Base-by-base conservation (phyloP, 2,888 invertebrate species). In the Philhelius pedissequus region DNA sequence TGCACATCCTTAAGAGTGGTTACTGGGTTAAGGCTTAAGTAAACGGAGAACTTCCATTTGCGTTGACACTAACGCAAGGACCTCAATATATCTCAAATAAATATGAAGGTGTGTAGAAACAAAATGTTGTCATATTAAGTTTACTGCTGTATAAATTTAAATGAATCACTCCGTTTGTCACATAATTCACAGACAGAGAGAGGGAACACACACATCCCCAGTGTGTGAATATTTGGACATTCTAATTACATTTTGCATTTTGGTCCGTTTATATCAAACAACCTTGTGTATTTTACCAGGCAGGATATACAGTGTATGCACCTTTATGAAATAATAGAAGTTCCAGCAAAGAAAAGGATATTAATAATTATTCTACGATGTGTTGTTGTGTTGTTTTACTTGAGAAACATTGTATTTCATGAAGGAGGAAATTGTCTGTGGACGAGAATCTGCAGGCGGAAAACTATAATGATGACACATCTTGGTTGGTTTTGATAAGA, bases 161-260 rank as follows among this genome's bases (percentile, higher is more conserved):
- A 83, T 83, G 74, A 83, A 79, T 83, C 78, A 78, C 69, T 74
- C 52, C 32, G 50, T 78, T 35, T 74, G 69, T 78, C 70, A 70
- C 83, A 78, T 74, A 78, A 83, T 78, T 70, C 83, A 79, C 79
- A n/a, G n/a, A n/a, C 13, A 22, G 45, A 32, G 45, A 50, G 32
- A 62, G 73, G 11, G 3, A 4, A 66, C 13, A 30, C 30, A 30
- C 3, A 32, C 20, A 20, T 13, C 18, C 18, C 18, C 13, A 43
- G 60, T 71, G 84, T 86, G 86, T 78, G 80, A 78, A 83, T 86
- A 78, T 86, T 87, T 84, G 86, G 83, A 84, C 83, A 87, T 87
- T 87, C 76, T 86, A 87, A 87, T 87, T 87, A 86, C 83, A 84
- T 64, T 81, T 80, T 80, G 73, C 66, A 62, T 45, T 76, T 64